phyloP scores from a whole-genome alignment of 2,888 invertebrate genomes.

The Drosophila bunnanda region DNA sequence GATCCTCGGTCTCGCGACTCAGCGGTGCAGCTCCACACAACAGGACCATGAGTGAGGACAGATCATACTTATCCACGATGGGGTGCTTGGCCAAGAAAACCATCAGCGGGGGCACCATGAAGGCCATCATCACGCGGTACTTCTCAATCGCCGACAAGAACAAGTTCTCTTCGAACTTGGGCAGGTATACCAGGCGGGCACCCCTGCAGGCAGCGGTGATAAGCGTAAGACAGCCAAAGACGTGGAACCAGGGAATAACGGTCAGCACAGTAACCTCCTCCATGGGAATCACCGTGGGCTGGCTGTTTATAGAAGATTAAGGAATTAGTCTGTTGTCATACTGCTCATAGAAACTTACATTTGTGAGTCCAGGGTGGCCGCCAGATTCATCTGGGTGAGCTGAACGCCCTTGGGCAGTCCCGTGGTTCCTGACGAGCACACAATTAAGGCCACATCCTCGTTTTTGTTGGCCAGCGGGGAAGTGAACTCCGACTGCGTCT shows the following conservation, averaged over 20 bases:
- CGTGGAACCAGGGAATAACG: slow-evolving; percentile 94
- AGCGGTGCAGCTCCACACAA: slow-evolving; percentile 94
- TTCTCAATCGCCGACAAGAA: slow-evolving; percentile 90
- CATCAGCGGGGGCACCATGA: slow-evolving; percentile 93
- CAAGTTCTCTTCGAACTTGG: slow-evolving; percentile 90
- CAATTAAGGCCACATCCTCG: slow-evolving; percentile 88
- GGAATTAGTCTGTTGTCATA: background rate
- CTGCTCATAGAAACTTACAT: slow-evolving; percentile 64
- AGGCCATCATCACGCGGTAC: slow-evolving; percentile 87
- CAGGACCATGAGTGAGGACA: slow-evolving; percentile 89
- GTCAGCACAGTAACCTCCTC: slow-evolving; percentile 85
- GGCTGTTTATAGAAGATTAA: slow-evolving; percentile 53
- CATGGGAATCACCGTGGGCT: slow-evolving; percentile 69
- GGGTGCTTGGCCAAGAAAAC: slow-evolving; percentile 94
- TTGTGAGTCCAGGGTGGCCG: slow-evolving; percentile 82
- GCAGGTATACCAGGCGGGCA: slow-evolving; percentile 86
- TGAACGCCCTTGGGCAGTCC: slow-evolving; percentile 92
- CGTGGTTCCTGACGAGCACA: slow-evolving; percentile 93
- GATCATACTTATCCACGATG: slow-evolving; percentile 90
- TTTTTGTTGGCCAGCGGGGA: slow-evolving; percentile 85
- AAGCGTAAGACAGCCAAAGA: slow-evolving; percentile 90
- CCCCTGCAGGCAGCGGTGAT: slow-evolving; percentile 87
- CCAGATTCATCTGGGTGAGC: slow-evolving; percentile 89
- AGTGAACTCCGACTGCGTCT: slow-evolving; percentile 83
- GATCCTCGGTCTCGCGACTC: slow-evolving; percentile 89